These are phyloP conservation scores for Protula sp. DNA, from an alignment of 2,888 invertebrate species.

Conservation along the genomic window DNA sequence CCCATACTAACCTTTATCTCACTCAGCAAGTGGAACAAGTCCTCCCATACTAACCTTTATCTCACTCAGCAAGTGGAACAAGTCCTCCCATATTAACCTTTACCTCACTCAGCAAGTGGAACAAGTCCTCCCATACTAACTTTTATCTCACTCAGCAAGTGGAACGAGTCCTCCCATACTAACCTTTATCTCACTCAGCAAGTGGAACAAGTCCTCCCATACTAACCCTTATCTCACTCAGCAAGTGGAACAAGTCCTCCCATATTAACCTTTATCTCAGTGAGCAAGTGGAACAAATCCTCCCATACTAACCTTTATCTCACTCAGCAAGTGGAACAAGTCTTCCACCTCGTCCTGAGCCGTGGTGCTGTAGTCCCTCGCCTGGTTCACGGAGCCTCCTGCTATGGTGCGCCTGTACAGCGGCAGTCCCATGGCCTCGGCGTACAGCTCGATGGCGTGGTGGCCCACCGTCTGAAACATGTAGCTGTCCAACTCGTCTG, in stretches of 20 bases:
- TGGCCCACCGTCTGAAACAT: constrained; percentile 99
- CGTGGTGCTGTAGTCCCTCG: constrained; percentile 59
- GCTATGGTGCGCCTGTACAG: constrained; percentile 77
- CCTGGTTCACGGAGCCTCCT: constrained; percentile 78
- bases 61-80: too few relatives aligned
- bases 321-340: constrained; percentile 73
- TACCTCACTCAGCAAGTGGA: constrained; percentile 69
- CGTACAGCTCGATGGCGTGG: constrained; percentile 84
- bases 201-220: too few relatives aligned
- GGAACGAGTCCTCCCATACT: too few relatives aligned
- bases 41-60: too few relatives aligned
- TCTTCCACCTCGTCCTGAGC: constrained; percentile 82
- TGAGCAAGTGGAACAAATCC: too few relatives aligned
- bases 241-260: too few relatives aligned
- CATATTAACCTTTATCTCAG: constrained; percentile 69
- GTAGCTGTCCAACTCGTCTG: constrained; percentile 82
- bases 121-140: too few relatives aligned
- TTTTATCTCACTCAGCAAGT: too few relatives aligned
- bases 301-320: constrained; percentile 68
- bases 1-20: constrained; percentile 71
- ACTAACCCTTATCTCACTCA: too few relatives aligned
- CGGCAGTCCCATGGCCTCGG: constrained; percentile 89
- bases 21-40: too few relatives aligned
- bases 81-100: too few relatives aligned
- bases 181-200: constrained; percentile 71